A percentile compares a stretch with the other conserved stretches of the same genome.
These are phyloP conservation scores for Trichonephila clavipes DNA, from an alignment of 1,140 invertebrate species.

Conservation along the genomic window DNA sequence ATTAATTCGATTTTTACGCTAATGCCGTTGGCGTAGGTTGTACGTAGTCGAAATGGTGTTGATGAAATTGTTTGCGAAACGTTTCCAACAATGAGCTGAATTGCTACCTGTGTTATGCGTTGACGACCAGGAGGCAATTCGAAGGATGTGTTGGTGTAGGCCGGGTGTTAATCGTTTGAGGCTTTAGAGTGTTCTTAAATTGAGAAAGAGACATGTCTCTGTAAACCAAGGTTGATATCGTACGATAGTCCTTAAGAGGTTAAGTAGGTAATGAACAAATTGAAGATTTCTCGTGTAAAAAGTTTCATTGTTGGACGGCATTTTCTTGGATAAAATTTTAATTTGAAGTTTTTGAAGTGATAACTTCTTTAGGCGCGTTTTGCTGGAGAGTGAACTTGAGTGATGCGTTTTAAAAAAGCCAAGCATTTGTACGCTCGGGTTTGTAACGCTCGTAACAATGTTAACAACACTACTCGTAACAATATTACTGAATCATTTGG, in stretches of 20 bases:
- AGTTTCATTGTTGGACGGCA: no score
- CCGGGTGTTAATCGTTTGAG: neutral
- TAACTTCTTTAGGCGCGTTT: no score
- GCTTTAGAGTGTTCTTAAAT: neutral
- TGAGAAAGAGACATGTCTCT: neutral
- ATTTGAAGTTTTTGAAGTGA: no score
- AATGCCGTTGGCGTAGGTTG: conserved; percentile 30
- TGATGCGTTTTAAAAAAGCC: no score
- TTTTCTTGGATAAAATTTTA: no score
- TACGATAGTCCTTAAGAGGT: neutral
- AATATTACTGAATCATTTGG: no score
- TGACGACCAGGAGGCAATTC: neutral
- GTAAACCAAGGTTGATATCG: neutral
- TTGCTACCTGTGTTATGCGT: conserved; percentile 20
- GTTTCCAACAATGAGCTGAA: neutral
- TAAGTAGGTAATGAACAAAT: no score
- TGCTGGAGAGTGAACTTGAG: no score
- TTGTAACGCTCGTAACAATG: no score
- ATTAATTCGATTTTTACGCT: conserved; percentile 54
- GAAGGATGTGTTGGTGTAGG: neutral
- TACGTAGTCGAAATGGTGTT: neutral
- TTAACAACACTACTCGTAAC: no score
- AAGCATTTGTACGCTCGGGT: no score
- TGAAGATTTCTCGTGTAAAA: no score
- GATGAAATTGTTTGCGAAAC: conserved; percentile 41